Evolutionary conservation across 2,113 vertebrate genomes (phyloP), one percentile per base, ranked within the genome.

Genomic region (Aramus guarauna): DNA sequence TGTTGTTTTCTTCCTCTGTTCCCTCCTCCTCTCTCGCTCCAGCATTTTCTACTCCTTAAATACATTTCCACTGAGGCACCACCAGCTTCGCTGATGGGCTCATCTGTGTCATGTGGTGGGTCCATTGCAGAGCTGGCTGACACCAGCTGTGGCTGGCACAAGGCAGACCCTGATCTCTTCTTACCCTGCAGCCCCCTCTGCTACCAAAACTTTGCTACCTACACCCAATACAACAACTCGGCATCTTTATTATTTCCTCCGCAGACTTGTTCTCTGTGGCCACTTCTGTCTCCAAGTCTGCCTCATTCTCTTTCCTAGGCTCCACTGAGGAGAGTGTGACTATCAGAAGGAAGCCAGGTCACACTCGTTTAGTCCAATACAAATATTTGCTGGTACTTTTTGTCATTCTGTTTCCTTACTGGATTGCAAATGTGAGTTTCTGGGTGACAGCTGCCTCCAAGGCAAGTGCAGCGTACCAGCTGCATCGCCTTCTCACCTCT

Each of bases 141-240:
- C 78, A 58, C 12, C 41, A 64, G 17, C 73, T 14, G 17, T 63
- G 39, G 5, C 32, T 50, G 32, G 32, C 36, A 45, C 2, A 0
- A 52, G 34, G 34, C 23, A 72, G 74, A 18, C 68, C 60, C 39
- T 47, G 36, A 32, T 17, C 14, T 47, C 45, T 80, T 80, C 58
- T 60, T 1, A 1, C 15, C 21, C 32, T 73, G 36, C 36, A 63
- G 55, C 15, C 21, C 23, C 4, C 29, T 41, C 27, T 0, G 0
- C 62, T 58, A 69, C 81, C 62, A 63, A 81, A 56, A 16, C 43
- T 30, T 37, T n/a, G 47, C 29, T 59, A 50, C 52, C 39, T n/a
- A 21, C 20, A 19, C 55, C 15, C 29, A 18, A 2, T 39, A 30
- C 41, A 55, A 18, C 22, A 53, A 21, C 29, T 74, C 20, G 11